Evolutionary conservation across 2,113 vertebrate genomes (phyloP).

Genomic region (Ammospiza caudacuta): DNA sequence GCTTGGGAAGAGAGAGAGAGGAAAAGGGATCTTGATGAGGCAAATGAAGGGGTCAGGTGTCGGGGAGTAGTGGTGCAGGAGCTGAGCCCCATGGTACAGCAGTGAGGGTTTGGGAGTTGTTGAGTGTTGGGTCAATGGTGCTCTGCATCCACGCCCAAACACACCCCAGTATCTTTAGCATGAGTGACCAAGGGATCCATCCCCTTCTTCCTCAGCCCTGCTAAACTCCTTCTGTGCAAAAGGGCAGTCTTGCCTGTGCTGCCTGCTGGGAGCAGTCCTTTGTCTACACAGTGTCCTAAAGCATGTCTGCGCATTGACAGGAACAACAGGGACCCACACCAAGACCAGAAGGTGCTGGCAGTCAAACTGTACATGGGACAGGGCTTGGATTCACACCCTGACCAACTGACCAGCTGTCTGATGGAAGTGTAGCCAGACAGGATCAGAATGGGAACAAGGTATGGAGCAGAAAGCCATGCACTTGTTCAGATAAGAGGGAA

Average conservation of each 20-base stretch:
- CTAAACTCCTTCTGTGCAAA: not conserved
- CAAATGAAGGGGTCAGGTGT: not conserved
- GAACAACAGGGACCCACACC: not conserved
- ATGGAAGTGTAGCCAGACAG: not conserved
- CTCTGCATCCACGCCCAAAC: not conserved
- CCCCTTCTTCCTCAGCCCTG: not conserved
- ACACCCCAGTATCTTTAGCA: not conserved
- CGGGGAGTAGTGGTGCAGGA: rapidly evolving
- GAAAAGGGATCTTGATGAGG: not conserved
- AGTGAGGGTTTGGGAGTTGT: not conserved
- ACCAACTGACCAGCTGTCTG: not conserved
- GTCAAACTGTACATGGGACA: not conserved
- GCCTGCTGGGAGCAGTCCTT: not conserved
- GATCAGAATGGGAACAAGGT: not conserved
- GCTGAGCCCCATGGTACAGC: not conserved
- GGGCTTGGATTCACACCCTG: not conserved
- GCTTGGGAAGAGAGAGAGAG: not conserved
- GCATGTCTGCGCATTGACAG: not conserved
- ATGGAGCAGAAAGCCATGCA: rapidly evolving
- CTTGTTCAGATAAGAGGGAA: not conserved
- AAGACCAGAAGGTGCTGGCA: not conserved
- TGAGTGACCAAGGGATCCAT: not conserved
- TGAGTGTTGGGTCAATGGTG: not conserved
- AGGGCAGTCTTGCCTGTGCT: not conserved
- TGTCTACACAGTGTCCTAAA: not conserved